Evolutionary conservation across 1,140 invertebrate genomes (phyloP).

Genomic region (Musca domestica): DNA sequence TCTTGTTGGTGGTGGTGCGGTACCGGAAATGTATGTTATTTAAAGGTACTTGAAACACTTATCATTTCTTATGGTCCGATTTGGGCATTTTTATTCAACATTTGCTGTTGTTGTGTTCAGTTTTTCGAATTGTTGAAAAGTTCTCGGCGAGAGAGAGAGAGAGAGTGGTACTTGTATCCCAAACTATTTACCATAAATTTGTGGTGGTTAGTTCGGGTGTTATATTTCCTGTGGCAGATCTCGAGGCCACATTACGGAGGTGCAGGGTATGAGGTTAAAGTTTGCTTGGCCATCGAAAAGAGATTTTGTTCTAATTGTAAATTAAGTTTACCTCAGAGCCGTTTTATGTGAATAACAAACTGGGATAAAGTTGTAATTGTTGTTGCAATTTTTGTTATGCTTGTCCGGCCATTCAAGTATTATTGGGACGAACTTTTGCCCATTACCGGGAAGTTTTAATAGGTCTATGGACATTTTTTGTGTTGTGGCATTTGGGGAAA

Average conservation of each 20-base stretch:
- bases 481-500: not conserved
- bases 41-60: too few relatives aligned
- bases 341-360: not conserved
- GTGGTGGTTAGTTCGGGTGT: not conserved
- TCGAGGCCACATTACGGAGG: not conserved
- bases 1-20: too few relatives aligned
- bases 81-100: too few relatives aligned
- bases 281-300: too few relatives aligned
- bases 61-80: too few relatives aligned
- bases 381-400: not conserved
- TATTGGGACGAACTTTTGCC: not conserved
- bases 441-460: constrained; percentile 6
- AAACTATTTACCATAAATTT: not conserved
- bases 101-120: too few relatives aligned
- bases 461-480: constrained; percentile 4
- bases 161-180: not conserved
- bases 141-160: not conserved
- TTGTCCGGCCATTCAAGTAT: not conserved
- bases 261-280: too few relatives aligned
- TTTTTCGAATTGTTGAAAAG: not conserved
- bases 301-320: constrained; percentile 13
- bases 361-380: constrained; percentile 11
- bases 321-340: constrained; percentile 15
- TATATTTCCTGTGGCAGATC: not conserved
- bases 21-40: too few relatives aligned